A percentile compares a stretch with the other conserved stretches of the same genome.
phyloP scores from a whole-genome alignment of 2,113 vertebrate genomes.

The Cynoglossus semilaevis region DNA sequence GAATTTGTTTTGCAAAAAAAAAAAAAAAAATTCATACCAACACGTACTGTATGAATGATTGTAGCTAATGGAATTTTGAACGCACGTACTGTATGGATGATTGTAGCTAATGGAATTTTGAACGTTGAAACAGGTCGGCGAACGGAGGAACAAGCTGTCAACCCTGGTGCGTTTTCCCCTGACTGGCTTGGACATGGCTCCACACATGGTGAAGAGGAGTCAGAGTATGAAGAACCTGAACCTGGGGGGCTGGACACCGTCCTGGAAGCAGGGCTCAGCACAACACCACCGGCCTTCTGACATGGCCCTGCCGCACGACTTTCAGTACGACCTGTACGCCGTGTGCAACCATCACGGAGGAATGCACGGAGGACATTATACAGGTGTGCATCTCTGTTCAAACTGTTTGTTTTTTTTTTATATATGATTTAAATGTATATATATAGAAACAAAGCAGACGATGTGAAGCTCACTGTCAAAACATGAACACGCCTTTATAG shows the following conservation, averaged over 20 bases:
- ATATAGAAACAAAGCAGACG: too few species aligned
- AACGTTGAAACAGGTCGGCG: slow-evolving; percentile 75
- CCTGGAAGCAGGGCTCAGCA: slow-evolving; percentile 68
- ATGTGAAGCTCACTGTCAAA: too few species aligned
- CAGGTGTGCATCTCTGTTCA: slow-evolving; percentile 72
- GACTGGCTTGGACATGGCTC: slow-evolving; percentile 88
- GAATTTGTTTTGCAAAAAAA: too few species aligned
- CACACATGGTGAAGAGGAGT: slow-evolving; percentile 85
- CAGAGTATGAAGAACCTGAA: slow-evolving; percentile 66
- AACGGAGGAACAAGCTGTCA: slow-evolving; percentile 91
- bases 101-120: not conserved
- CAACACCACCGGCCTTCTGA: slow-evolving; percentile 46
- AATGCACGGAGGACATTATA: slow-evolving; percentile 96
- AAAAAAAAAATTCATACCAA: not conserved
- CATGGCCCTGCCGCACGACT: slow-evolving; percentile 69
- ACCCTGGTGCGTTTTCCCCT: slow-evolving; percentile 89
- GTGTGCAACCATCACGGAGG: slow-evolving; percentile 97
- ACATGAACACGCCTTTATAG: too few species aligned
- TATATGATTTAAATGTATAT: too few species aligned
- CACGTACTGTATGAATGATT: not conserved
- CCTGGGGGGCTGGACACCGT: slow-evolving; percentile 41
- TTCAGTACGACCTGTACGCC: slow-evolving; percentile 89
- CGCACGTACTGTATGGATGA: not conserved
- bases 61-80: not conserved
- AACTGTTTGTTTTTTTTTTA: not conserved